Base-by-base conservation (phyloP, 2,888 invertebrate genomes). In the Volucella inanis region DNA sequence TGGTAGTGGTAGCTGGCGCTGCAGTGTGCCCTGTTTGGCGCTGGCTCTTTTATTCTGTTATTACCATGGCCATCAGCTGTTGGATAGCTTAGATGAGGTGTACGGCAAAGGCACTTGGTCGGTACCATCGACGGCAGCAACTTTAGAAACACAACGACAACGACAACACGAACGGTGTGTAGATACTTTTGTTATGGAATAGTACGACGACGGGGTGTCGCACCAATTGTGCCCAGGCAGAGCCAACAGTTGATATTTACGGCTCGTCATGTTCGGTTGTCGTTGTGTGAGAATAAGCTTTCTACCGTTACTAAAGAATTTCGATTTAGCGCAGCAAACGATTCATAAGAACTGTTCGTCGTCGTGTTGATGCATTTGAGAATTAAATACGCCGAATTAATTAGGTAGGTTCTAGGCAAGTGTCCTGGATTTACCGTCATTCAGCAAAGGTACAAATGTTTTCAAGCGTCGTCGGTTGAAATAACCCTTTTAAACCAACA, bases 231-330 rank as follows among this genome's bases (percentile, higher is more conserved):
- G 68, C 85, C 85, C 85, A 85, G 85, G 81, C 76, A 77, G 77
- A 81, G 76, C 71, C 80, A 76, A 81, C 85, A 85, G 85, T 85
- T 85, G 76, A 85, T 81, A 74, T 85, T 85, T 77, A 81, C 80
- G 81, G 72, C 77, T 85, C 85, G 81, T 81, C 77, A 77, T 85
- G 81, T 76, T 76, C 76, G 81, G 85, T 81, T 72, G 71, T 72
- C 43, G 61, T 71, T 65, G 43, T 31, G 3, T 22, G 38, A n/a
- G n/a, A 12, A 54, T 52, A 49, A 43, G n/a, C 31, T 8, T 22
- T 41, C 22, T 47, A 14, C 38, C n/a, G 55, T 18, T 45, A 62
- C 31, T 55, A 59, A 31, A 49, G 14, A 14, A 59, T 67, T 59
- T 14, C 47, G 67, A 41, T 61, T 67, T 76, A 61, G 57, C 54